A percentile compares a stretch with the other conserved stretches of the same genome.
Evolutionary conservation across 64 coral and sea anemone species (phyloP).

Genomic region (Stichodactyla helianthus): DNA sequence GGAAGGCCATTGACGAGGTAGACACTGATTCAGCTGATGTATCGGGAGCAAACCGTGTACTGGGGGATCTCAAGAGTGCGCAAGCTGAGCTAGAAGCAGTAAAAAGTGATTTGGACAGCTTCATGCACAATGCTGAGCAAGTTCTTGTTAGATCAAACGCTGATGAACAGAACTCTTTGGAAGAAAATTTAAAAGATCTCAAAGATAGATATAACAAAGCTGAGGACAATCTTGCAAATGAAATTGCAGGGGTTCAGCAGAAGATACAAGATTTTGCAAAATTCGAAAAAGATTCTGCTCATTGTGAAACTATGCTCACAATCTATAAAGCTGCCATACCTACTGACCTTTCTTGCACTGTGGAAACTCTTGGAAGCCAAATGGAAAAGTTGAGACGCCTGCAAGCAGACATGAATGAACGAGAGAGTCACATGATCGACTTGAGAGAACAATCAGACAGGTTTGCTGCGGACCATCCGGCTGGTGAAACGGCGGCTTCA

Average conservation of each 20-base stretch:
- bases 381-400: conserved; percentile 68
- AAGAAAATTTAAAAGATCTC: not conserved
- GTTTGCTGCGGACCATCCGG: conserved; percentile 14
- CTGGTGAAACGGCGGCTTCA: not conserved
- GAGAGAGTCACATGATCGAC: conserved; percentile 47
- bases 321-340: conserved; percentile 75
- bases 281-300: conserved; percentile 56
- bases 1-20: not conserved
- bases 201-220: not conserved
- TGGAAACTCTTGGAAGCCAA: conserved; percentile 68
- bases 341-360: conserved; percentile 37
- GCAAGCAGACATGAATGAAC: conserved; percentile 62
- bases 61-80: conserved; percentile 54
- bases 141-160: not conserved
- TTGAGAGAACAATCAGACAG: conserved; percentile 35
- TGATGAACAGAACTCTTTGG: conserved; percentile 16
- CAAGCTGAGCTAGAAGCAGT: conserved; percentile 51
- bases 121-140: conserved; percentile 32
- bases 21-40: conserved; percentile 31
- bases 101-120: conserved; percentile 34
- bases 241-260: conserved; percentile 17
- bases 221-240: not conserved
- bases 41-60: conserved; percentile 29
- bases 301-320: conserved; percentile 63
- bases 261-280: conserved; percentile 42